Conservation (phyloP, 2,113 vertebrate species). For the Mus pahari region DNA sequence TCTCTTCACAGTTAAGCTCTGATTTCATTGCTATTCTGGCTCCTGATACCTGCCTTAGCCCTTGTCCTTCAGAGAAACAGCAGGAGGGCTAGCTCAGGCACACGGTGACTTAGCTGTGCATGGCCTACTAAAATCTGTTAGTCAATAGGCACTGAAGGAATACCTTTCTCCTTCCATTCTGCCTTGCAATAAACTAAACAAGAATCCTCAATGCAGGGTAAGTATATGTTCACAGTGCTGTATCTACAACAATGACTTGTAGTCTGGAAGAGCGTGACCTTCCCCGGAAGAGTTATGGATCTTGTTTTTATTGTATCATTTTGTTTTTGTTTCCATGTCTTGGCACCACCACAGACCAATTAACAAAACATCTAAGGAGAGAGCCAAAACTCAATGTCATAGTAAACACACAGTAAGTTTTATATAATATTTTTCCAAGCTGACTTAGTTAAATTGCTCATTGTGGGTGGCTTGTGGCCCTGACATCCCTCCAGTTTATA, state of each 20-base stretch:
- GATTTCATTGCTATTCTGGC: background rate
- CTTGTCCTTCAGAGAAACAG: background rate
- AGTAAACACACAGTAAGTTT: background rate
- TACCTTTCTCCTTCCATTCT: background rate
- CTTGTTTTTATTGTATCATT: background rate
- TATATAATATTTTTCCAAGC: background rate
- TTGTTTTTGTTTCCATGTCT: background rate
- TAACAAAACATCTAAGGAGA: background rate
- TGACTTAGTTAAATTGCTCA: background rate
- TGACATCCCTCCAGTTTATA: background rate
- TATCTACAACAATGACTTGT: background rate
- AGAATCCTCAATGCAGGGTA: background rate
- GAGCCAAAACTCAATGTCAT: background rate
- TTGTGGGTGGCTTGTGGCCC: background rate
- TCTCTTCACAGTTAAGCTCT: background rate
- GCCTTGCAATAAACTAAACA: background rate
- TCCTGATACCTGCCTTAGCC: background rate
- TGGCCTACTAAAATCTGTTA: background rate
- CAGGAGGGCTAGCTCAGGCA: background rate
- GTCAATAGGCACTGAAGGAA: background rate
- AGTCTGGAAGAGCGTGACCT: background rate
- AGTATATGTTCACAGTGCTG: background rate
- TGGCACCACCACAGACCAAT: background rate
- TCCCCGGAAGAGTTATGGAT: background rate
- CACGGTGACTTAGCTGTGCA: background rate